phyloP scores from a whole-genome alignment of 2,888 invertebrate species.

The Chrysotoxum bicinctum region DNA sequence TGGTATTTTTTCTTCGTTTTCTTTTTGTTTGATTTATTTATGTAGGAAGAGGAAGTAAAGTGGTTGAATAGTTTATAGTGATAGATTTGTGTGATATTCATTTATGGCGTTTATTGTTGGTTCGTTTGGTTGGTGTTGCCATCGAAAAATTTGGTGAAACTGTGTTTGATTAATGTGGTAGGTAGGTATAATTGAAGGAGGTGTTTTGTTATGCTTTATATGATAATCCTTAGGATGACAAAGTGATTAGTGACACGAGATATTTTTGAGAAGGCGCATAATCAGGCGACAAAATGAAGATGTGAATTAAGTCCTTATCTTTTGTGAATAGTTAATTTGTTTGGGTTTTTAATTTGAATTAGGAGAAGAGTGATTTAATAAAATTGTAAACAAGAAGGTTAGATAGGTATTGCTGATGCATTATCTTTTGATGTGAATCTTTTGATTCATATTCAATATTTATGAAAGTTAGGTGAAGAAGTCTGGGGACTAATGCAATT shows the following conservation, averaged over 20 bases:
- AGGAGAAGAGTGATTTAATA: no score
- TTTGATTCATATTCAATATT: no score
- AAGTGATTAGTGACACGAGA: conserved; percentile 59
- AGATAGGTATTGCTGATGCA: no score
- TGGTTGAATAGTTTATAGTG: conserved; percentile 72
- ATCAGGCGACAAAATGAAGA: conserved; percentile 26
- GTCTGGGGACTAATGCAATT: no score
- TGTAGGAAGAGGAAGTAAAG: conserved; percentile 73
- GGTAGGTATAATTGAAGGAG: conserved; percentile 33
- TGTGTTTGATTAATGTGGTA: conserved; percentile 60
- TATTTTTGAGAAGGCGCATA: conserved; percentile 22
- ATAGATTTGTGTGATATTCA: conserved; percentile 69
- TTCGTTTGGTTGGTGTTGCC: conserved; percentile 54
- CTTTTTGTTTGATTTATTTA: conserved; percentile 40
- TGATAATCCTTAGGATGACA: conserved; percentile 67
- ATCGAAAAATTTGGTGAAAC: conserved; percentile 29
- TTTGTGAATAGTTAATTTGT: background rate
- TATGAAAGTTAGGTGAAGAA: no score
- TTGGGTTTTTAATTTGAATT: background rate
- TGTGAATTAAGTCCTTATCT: conserved; percentile 4
- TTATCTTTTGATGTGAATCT: no score
- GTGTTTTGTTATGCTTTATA: conserved; percentile 62
- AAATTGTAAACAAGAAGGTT: no score
- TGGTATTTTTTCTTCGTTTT: conserved; percentile 29
- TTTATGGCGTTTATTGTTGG: conserved; percentile 66